These are phyloP conservation scores for Charanyca ferruginea DNA, from an alignment of 2,888 invertebrate species.

Conservation along the genomic window DNA sequence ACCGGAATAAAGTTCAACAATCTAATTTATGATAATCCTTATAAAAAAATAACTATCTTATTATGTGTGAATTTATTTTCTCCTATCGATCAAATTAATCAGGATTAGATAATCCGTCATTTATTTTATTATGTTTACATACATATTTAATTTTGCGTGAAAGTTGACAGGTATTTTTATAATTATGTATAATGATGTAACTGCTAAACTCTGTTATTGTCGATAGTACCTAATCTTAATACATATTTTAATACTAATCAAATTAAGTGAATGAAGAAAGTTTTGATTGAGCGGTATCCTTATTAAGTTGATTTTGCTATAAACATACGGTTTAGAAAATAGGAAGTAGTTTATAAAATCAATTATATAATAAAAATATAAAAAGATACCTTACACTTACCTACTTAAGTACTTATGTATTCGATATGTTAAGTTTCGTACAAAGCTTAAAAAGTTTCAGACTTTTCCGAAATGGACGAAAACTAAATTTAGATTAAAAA, in stretches of 20 bases:
- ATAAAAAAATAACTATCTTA: not conserved
- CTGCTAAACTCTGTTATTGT: not conserved
- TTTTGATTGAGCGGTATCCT: conserved; percentile 16
- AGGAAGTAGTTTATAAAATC: not conserved
- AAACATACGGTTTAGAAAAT: not conserved
- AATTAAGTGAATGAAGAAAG: conserved; percentile 37
- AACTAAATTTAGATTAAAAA: no score
- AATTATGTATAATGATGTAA: conserved; percentile 14
- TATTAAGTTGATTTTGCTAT: not conserved
- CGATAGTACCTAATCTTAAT: conserved; percentile 6
- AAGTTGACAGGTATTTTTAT: conserved; percentile 19
- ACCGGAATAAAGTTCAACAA: conserved; percentile 23
- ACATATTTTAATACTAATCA: conserved; percentile 38
- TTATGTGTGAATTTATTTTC: conserved; percentile 32
- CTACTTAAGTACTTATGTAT: no score
- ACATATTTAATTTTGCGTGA: conserved; percentile 28
- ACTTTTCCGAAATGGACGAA: no score
- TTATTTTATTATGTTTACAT: conserved; percentile 16
- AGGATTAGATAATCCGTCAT: conserved; percentile 42
- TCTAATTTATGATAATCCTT: conserved; percentile 32
- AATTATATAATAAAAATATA: no score
- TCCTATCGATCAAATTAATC: conserved; percentile 7
- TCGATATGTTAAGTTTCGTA: no score
- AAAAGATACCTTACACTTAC: no score
- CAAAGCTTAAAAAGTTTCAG: no score